A percentile compares a stretch with the other conserved stretches of the same genome.
These are phyloP conservation scores for Reticulitermes speratus DNA, from an alignment of 1,140 invertebrate genomes.

Conservation along the genomic window DNA sequence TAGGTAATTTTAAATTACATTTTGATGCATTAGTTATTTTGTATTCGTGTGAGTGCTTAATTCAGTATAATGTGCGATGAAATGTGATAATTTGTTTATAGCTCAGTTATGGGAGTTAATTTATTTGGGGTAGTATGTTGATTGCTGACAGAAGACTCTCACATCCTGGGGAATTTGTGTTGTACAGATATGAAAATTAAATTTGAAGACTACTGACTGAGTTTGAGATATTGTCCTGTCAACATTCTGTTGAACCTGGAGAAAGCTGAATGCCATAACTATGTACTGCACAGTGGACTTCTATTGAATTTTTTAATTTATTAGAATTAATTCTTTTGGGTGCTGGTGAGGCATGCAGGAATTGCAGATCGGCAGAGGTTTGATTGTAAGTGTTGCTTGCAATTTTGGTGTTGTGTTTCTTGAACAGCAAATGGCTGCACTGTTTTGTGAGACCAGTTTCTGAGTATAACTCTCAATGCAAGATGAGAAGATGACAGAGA, in stretches of 20 bases:
- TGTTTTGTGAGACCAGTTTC: neutral
- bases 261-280: neutral
- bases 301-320: neutral
- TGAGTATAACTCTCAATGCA: neutral
- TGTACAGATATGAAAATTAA: neutral
- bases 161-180: neutral
- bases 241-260: neutral
- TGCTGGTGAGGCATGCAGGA: neutral
- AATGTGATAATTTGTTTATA: conserved; percentile 19
- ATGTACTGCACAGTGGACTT: neutral
- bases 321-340: no score
- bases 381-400: neutral
- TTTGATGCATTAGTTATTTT: neutral
- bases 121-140: neutral
- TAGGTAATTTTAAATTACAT: neutral
- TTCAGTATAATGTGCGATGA: neutral
- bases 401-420: neutral
- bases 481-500: neutral
- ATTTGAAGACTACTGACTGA: neutral
- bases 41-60: neutral
- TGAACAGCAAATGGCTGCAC: neutral
- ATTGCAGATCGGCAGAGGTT: neutral
- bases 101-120: neutral
- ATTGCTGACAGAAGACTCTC: neutral
- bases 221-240: neutral